Percentiles rank a stretch among this genome's conserved stretches.
These are phyloP conservation scores for Botrylloides violaceus DNA, from an alignment of 23 tunicate genomes.

Conservation along the genomic window DNA sequence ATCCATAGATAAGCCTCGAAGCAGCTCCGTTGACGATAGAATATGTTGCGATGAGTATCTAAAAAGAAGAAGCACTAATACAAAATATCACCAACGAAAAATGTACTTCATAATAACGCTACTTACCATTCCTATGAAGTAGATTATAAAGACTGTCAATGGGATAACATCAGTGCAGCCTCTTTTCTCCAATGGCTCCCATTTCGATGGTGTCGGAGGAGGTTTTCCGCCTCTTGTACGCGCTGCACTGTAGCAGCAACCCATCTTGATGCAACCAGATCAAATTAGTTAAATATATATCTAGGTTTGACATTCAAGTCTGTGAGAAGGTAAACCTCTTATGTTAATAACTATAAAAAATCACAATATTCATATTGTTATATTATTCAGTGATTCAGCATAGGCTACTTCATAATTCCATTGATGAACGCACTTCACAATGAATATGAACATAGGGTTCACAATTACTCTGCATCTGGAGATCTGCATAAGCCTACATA, in stretches of 20 bases:
- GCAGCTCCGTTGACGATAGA: conserved; percentile 79
- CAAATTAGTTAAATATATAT: not conserved
- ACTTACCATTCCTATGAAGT: conserved; percentile 83
- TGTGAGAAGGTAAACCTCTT: too few relatives aligned
- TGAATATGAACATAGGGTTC: too few relatives aligned
- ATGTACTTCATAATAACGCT: not conserved
- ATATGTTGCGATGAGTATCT: conserved; percentile 70
- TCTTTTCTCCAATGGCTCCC: conserved; percentile 77
- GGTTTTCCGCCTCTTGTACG: conserved; percentile 13
- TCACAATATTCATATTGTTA: too few relatives aligned
- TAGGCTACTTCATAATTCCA: too few relatives aligned
- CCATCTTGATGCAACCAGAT: conserved; percentile 34
- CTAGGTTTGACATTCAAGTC: too few relatives aligned
- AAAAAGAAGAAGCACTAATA: conserved; percentile 5
- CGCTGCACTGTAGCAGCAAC: conserved; percentile 82
- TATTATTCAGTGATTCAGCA: too few relatives aligned
- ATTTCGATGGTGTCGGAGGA: conserved; percentile 37
- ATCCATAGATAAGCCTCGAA: conserved; percentile 57
- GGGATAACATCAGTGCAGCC: conserved; percentile 87
- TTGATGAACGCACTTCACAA: too few relatives aligned
- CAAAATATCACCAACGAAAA: not conserved
- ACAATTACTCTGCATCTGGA: too few relatives aligned
- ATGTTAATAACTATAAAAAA: too few relatives aligned
- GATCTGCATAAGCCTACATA: too few relatives aligned
- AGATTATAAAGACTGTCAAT: conserved; percentile 39